Evolutionary conservation across 2,888 invertebrate species (phyloP).

Genomic region (Thymelicus acteon): DNA sequence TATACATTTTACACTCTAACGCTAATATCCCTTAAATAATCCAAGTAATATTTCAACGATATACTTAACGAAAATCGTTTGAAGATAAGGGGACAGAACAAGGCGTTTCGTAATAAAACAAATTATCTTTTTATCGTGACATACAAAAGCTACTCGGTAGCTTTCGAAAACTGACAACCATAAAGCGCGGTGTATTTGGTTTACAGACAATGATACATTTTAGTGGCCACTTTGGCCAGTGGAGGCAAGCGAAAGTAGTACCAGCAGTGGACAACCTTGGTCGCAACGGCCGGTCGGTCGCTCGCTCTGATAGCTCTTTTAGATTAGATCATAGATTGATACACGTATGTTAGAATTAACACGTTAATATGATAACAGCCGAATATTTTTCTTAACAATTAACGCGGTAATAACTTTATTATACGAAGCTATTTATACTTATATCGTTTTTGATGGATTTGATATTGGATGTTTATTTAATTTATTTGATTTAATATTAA

Average conservation of each 20-base stretch:
- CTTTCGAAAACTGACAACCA: constrained; percentile 20
- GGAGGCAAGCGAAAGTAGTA: constrained; percentile 74
- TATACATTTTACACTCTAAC: too few relatives aligned
- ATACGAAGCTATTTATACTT: too few relatives aligned
- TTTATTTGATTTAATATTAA: too few relatives aligned
- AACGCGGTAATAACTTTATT: not conserved
- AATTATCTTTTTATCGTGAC: not conserved
- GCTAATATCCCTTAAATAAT: too few relatives aligned
- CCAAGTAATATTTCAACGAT: too few relatives aligned
- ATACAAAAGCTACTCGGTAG: constrained; percentile 14
- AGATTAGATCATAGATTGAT: constrained; percentile 45
- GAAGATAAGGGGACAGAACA: not conserved
- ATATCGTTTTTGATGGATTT: too few relatives aligned
- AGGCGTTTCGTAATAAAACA: not conserved
- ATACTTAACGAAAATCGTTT: not conserved
- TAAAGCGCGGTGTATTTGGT: constrained; percentile 24
- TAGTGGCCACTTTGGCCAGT: constrained; percentile 50
- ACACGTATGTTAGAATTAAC: constrained; percentile 29
- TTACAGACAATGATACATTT: constrained; percentile 50
- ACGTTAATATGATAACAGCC: constrained; percentile 9
- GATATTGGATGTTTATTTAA: too few relatives aligned
- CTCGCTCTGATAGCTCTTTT: constrained; percentile 41
- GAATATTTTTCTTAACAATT: constrained; percentile 23
- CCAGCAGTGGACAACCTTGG: constrained; percentile 73
- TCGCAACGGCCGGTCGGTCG: constrained; percentile 44